Conservation (phyloP, 2,888 invertebrate genomes). For the Cerastis rubricosa region DNA sequence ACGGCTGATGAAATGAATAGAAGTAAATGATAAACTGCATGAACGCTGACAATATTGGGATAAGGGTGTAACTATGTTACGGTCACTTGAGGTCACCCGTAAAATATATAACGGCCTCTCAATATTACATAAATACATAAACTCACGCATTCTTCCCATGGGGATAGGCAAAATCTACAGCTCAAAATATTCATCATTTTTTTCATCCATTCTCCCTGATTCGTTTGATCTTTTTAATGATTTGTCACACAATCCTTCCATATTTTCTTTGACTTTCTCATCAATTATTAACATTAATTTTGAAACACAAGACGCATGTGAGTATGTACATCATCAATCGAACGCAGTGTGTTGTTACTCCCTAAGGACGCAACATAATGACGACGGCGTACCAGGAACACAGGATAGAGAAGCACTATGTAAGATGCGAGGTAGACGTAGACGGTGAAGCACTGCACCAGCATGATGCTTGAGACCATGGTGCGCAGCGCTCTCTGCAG, state of each 20-base stretch:
- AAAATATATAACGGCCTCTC: too few species aligned
- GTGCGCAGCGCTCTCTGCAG: conserved; percentile 88
- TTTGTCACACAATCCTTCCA: too few species aligned
- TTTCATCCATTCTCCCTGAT: too few species aligned
- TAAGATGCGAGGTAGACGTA: conserved; percentile 90
- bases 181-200: not conserved
- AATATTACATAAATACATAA: not conserved
- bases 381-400: conserved; percentile 83
- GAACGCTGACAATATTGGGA: too few species aligned
- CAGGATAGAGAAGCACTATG: conserved; percentile 90
- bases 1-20: too few species aligned
- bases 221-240: not conserved
- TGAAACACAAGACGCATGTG: not conserved
- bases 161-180: not conserved
- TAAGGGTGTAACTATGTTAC: too few species aligned
- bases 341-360: not conserved
- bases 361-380: not conserved
- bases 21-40: too few species aligned
- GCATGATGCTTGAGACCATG: conserved; percentile 87
- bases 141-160: not conserved
- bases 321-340: not conserved
- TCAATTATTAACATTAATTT: not conserved
- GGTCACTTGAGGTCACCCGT: too few species aligned
- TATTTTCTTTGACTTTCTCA: not conserved
- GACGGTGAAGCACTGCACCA: conserved; percentile 90